These are phyloP conservation scores for Darevskia mixta DNA, from an alignment of 2,797 vertebrate genomes.

Conservation along the genomic window DNA sequence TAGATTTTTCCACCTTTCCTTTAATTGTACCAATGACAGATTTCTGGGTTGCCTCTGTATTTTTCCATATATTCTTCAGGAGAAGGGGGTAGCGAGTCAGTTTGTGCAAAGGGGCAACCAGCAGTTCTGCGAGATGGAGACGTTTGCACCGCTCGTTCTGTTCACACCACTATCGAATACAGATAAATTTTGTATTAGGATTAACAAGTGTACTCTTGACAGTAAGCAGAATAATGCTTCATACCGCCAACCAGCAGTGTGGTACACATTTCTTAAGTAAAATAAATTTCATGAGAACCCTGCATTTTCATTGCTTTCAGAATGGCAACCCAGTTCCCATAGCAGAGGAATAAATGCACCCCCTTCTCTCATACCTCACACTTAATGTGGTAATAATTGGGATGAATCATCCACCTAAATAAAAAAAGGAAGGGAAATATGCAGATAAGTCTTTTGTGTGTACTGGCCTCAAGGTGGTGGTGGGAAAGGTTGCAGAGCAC, in stretches of 20 bases:
- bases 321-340: neutral
- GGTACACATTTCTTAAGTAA: neutral
- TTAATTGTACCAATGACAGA: conserved; percentile 81
- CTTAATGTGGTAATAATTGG: neutral
- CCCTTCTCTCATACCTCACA: neutral
- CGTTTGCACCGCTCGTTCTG: conserved; percentile 86
- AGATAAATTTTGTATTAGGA: conserved; percentile 25
- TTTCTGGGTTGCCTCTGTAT: conserved; percentile 77
- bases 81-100: conserved; percentile 89
- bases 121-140: conserved; percentile 87
- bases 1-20: conserved; percentile 89
- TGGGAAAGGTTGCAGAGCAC: neutral
- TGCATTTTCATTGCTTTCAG: neutral
- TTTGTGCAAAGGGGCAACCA: conserved; percentile 89
- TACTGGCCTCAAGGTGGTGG: neutral
- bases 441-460: neutral
- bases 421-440: neutral
- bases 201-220: neutral
- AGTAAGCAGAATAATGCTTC: neutral
- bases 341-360: neutral
- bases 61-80: conserved; percentile 87
- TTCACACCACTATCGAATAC: conserved; percentile 87
- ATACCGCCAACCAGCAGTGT: neutral
- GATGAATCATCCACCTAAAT: neutral
- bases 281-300: neutral